Evolutionary conservation across 2,113 vertebrate species (phyloP).

Genomic region (Vulpes ferrilata): DNA sequence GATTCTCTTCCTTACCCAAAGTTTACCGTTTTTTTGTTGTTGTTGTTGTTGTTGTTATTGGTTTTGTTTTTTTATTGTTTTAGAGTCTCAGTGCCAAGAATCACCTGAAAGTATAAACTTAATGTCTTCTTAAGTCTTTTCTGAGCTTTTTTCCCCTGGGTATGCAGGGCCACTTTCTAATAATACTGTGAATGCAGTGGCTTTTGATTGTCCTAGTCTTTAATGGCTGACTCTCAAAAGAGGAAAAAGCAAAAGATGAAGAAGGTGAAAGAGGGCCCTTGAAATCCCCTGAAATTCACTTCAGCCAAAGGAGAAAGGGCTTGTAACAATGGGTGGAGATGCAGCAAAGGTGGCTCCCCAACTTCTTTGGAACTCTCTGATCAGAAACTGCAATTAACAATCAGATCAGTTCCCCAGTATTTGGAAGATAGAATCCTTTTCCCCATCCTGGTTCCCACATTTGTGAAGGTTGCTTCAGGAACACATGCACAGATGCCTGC

Average conservation of each 20-base stretch:
- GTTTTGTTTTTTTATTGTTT: neutral
- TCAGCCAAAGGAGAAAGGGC: neutral
- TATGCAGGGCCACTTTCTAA: neutral
- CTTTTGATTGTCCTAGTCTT: neutral
- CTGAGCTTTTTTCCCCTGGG: neutral
- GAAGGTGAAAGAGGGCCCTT: neutral
- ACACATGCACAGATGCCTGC: neutral
- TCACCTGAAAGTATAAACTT: neutral
- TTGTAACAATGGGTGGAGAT: neutral
- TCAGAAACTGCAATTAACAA: neutral
- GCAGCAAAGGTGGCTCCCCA: neutral
- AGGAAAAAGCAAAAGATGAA: neutral
- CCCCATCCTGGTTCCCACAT: neutral
- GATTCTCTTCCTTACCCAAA: neutral
- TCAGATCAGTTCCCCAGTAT: neutral
- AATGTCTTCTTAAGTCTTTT: neutral
- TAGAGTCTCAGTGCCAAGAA: neutral
- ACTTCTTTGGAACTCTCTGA: neutral
- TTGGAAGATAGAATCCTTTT: neutral
- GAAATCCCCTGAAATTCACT: neutral
- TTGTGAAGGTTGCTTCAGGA: neutral
- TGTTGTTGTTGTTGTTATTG: neutral
- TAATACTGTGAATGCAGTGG: neutral
- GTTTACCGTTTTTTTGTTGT: neutral
- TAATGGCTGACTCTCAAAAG: neutral